phyloP scores from a whole-genome alignment of 2,113 vertebrate species.

The Colaptes auratus region DNA sequence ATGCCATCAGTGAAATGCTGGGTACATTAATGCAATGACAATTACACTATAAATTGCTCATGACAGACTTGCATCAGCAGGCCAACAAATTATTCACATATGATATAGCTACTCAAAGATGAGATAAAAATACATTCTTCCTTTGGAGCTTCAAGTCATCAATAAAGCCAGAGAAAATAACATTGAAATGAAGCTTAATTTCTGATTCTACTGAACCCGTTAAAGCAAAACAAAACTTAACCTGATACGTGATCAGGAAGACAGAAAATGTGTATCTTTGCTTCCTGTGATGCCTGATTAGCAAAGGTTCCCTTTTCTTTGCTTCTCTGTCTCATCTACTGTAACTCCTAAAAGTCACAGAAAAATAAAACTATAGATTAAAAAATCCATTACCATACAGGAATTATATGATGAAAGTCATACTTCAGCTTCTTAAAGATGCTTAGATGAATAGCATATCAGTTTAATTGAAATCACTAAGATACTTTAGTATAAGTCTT shows the following conservation, averaged over 20 bases:
- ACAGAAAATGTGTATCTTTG: not conserved
- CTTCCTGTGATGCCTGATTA: not conserved
- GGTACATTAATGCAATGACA: not conserved
- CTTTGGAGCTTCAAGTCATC: not conserved
- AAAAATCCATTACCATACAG: not conserved
- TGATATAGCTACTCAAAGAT: not conserved
- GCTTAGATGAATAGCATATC: not conserved
- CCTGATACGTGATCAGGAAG: not conserved
- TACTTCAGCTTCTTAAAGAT: not conserved
- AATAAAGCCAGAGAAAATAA: not conserved
- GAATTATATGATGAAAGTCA: not conserved
- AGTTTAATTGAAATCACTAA: not conserved
- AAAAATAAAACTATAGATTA: not conserved
- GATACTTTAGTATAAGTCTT: not conserved
- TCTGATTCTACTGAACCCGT: not conserved
- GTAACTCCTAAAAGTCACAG: not conserved
- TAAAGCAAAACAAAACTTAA: conserved; percentile 16
- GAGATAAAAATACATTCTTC: not conserved
- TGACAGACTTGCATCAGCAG: not conserved
- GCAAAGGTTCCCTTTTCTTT: not conserved
- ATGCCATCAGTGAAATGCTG: not conserved
- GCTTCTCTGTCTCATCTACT: not conserved
- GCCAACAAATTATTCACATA: not conserved
- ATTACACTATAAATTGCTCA: conserved; percentile 14
- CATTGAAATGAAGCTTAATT: conserved; percentile 34